Percentiles rank a stretch among this genome's conserved stretches.
Evolutionary conservation across 2,888 invertebrate genomes (phyloP).

Genomic region (Pheosia tremula): DNA sequence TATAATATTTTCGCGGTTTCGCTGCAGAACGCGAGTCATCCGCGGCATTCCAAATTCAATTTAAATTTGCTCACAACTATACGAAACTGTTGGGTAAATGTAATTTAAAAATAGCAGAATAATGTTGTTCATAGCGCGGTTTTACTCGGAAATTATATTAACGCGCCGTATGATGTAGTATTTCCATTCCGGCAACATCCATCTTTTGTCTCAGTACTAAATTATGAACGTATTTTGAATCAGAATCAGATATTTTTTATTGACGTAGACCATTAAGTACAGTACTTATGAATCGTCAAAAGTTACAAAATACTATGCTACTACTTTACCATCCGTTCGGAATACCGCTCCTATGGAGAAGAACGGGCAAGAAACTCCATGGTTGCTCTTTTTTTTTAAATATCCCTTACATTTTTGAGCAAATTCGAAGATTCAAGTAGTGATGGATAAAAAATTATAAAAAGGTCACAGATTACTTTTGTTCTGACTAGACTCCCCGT

Average conservation of each 20-base stretch:
- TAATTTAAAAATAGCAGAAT: conserved; percentile 7
- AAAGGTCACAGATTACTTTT: too few relatives aligned
- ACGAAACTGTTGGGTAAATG: conserved; percentile 4
- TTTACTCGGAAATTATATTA: neutral
- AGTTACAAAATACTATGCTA: too few relatives aligned
- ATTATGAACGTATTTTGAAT: neutral
- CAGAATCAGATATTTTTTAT: too few relatives aligned
- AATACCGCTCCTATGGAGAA: too few relatives aligned
- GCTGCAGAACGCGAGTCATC: conserved; percentile 10
- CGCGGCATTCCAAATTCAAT: conserved; percentile 39
- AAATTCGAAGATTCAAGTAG: neutral
- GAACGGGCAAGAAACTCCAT: too few relatives aligned
- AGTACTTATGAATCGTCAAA: too few relatives aligned
- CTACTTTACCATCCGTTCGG: too few relatives aligned
- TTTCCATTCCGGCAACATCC: conserved; percentile 1
- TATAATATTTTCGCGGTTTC: conserved; percentile 26
- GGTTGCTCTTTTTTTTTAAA: too few relatives aligned
- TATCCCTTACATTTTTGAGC: too few relatives aligned
- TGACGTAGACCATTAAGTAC: too few relatives aligned
- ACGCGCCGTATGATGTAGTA: neutral
- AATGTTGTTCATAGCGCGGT: neutral
- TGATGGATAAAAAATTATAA: neutral
- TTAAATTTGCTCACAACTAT: conserved; percentile 28
- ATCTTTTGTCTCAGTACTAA: neutral
- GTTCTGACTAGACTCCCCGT: too few relatives aligned